A percentile compares a stretch with the other conserved stretches of the same genome.
These are phyloP conservation scores for Sterrhoptilus dennistouni DNA, from an alignment of 2,113 vertebrate genomes.

Conservation along the genomic window DNA sequence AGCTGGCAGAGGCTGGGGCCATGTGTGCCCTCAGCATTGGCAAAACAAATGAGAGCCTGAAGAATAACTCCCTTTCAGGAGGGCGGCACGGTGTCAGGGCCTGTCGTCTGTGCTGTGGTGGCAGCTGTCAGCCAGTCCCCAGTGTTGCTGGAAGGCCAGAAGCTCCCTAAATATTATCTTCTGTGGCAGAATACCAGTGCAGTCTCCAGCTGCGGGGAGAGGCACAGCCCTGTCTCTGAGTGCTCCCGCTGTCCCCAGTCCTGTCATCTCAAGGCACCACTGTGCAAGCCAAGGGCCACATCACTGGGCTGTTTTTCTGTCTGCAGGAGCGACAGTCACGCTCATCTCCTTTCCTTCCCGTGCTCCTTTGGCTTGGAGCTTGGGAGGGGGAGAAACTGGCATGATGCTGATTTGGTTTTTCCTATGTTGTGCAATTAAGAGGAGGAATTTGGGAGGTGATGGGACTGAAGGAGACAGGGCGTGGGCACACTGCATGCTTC, in stretches of 20 bases:
- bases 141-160: neutral
- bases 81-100: neutral
- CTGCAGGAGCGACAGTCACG: fast-evolving
- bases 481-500: fast-evolving
- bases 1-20: neutral
- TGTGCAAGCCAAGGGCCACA: neutral
- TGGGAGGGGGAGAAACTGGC: neutral
- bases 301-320: neutral
- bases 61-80: slow-evolving; percentile 17
- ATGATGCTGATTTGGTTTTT: neutral
- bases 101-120: neutral
- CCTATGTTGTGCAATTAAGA: neutral
- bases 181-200: neutral
- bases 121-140: slow-evolving; percentile 22
- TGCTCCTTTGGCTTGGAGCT: neutral
- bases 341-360: neutral
- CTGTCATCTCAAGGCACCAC: neutral
- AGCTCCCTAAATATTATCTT: slow-evolving; percentile 35
- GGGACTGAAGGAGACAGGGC: neutral
- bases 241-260: neutral
- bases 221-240: neutral
- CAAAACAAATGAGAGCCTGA: neutral
- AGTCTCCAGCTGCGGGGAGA: neutral
- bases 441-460: neutral
- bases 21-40: neutral